Conservation (phyloP, 1,140 invertebrate species). For the Schlechtendalia chinensis region DNA sequence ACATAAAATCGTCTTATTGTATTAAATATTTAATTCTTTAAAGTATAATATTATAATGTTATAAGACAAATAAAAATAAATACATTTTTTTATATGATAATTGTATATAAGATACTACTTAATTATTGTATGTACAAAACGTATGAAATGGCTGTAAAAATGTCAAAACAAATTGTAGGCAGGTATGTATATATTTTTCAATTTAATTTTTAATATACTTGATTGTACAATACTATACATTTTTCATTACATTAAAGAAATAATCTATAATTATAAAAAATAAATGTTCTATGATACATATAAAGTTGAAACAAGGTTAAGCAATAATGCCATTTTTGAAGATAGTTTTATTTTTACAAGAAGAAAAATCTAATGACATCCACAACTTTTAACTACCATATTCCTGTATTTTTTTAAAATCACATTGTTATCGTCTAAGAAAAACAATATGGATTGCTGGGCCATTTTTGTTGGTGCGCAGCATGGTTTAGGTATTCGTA, state of each 20-base stretch:
- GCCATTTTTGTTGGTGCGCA: conserved; percentile 88
- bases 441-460: conserved; percentile 85
- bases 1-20: too few species aligned
- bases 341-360: too few species aligned
- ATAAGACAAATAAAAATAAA: too few species aligned
- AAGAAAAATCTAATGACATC: conserved; percentile 83
- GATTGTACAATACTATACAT: background rate
- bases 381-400: conserved; percentile 95
- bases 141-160: background rate
- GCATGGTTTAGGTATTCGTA: conserved; percentile 80
- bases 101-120: background rate
- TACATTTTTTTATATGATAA: too few species aligned
- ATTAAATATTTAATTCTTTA: too few species aligned
- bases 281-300: too few species aligned
- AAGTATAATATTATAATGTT: too few species aligned
- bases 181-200: too few species aligned
- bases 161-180: background rate
- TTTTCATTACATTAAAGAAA: background rate
- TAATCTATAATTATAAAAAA: background rate
- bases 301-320: too few species aligned
- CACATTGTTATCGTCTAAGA: conserved; percentile 83
- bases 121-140: background rate
- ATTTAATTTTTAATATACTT: background rate
- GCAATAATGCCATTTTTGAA: too few species aligned
- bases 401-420: conserved; percentile 92